Evolutionary conservation across 2,797 vertebrate genomes (phyloP).

Genomic region (Aphelocoma californica): DNA sequence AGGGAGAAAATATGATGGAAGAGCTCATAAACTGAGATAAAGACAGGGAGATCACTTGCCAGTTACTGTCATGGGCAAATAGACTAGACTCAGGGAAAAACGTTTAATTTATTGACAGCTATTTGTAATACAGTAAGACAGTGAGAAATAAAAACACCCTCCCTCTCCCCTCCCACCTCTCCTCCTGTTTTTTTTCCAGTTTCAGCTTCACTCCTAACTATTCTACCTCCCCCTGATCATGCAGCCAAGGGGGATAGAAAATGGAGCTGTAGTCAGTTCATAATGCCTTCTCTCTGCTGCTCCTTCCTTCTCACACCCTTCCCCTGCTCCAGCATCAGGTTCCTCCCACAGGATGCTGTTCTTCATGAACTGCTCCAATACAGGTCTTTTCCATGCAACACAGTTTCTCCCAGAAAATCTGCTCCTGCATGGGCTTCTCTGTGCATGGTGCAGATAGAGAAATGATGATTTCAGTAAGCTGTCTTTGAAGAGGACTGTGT

Average conservation of each 20-base stretch:
- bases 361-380: background rate
- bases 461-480: background rate
- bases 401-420: background rate
- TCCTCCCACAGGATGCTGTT: background rate
- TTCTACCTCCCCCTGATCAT: background rate
- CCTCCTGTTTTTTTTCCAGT: background rate
- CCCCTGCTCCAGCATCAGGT: background rate
- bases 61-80: background rate
- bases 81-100: background rate
- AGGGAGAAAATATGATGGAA: background rate
- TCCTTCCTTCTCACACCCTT: background rate
- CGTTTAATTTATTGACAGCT: background rate
- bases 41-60: background rate
- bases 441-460: background rate
- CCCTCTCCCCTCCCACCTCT: accelerated
- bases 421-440: background rate
- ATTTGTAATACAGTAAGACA: background rate
- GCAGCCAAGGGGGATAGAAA: background rate
- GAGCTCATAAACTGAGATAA: background rate
- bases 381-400: background rate
- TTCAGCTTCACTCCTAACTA: background rate
- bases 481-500: background rate
- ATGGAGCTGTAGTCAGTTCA: background rate
- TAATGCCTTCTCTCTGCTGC: background rate
- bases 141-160: background rate